These are phyloP conservation scores for Gulo gulo DNA, from an alignment of 2,113 vertebrate species.

Conservation along the genomic window DNA sequence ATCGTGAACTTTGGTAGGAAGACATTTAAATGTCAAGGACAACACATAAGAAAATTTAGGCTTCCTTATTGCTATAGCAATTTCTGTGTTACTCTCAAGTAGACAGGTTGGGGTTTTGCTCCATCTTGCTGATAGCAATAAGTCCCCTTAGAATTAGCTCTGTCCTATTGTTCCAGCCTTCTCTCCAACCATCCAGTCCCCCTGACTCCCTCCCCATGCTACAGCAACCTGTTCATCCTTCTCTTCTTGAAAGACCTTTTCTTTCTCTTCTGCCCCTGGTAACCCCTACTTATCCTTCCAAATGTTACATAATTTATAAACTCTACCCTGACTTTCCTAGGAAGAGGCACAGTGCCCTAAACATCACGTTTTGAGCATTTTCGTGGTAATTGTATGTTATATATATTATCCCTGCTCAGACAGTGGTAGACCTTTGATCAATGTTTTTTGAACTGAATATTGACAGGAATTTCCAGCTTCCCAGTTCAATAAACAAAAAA, in stretches of 20 bases:
- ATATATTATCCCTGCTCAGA: not conserved
- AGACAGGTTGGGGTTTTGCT: not conserved
- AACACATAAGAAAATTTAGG: not conserved
- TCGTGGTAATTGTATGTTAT: not conserved
- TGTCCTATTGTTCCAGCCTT: not conserved
- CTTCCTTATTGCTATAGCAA: not conserved
- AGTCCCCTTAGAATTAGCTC: not conserved
- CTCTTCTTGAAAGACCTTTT: not conserved
- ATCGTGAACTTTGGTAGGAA: not conserved
- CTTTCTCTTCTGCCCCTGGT: not conserved
- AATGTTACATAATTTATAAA: not conserved
- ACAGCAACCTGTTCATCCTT: not conserved
- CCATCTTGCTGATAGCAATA: not conserved
- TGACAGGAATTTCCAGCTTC: not conserved
- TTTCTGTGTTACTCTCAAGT: not conserved
- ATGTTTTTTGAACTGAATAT: not conserved
- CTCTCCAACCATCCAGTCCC: not conserved
- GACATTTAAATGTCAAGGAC: not conserved
- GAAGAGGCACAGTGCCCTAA: not conserved
- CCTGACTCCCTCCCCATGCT: not conserved
- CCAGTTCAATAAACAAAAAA: not conserved
- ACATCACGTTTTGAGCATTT: not conserved
- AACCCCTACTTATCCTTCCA: not conserved
- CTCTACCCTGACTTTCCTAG: not conserved
- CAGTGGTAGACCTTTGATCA: not conserved